Base-by-base conservation (phyloP, 2,113 vertebrate species). In the Chauna torquata region DNA sequence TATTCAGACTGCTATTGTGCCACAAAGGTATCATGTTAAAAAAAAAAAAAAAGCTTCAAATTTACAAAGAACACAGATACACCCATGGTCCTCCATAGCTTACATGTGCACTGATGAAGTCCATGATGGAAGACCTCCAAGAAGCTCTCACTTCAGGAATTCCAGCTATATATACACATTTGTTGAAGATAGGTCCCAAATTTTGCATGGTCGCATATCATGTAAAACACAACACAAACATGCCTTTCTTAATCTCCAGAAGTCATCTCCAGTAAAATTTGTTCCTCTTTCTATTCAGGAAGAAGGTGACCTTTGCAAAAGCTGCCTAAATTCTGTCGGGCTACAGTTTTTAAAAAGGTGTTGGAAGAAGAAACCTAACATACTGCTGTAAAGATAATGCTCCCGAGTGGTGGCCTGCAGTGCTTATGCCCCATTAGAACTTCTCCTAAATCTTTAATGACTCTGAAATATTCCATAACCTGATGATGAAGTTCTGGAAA, bases 221-320 rank as follows among this genome's bases (percentile, higher is more conserved):
- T 4, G 12, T 42, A 80, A 87, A 90, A 54, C 44, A 52, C 11
- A 38, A 49, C 30, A 65, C 30, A 91, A 87, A 72, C 10, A 5
- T 36, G n/a, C 30, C 32, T 77, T 87, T 74, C 82, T 71, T 34
- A 38, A 86, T 72, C 76, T 90, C 55, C 36, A 69, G 18, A 90
- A 92, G 52, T 72, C 28, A 92, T 64, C 55, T 83, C 85, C 22
- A 83, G 50, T 94, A 62, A 91, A 72, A 75, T 86, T 92, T 45
- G 58, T 70, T 94, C 78, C 84, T 91, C 49, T 87, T 95, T 82
- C 90, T 91, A 8, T 81, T 88, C 42, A 95, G 54, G 42, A 94
- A 92, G 83, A 88, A 92, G 96, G 76, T 89, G 92, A 96, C 92
- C 88, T 96, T 91, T 86, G 70, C 82, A 92, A 94, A 94, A 92